phyloP scores from a whole-genome alignment of 2,797 vertebrate species.

The Philypnodon macrostomus region DNA sequence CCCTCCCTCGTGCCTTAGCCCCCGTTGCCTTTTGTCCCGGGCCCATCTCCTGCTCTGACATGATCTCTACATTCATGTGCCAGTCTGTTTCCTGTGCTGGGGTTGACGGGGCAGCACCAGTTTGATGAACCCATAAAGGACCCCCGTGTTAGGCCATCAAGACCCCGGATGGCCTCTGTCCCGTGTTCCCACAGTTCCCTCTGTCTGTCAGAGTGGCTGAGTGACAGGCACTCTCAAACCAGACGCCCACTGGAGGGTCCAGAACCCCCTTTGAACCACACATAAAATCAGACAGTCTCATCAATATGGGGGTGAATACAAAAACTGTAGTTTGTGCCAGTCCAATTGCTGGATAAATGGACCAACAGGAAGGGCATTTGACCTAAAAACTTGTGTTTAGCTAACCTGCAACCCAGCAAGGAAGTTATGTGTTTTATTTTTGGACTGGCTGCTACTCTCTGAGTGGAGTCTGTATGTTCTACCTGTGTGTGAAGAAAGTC shows the following conservation, averaged over 20 bases:
- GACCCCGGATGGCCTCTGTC: constrained; percentile 61
- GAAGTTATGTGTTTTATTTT: too few species aligned
- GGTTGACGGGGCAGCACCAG: constrained; percentile 58
- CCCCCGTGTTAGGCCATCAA: constrained; percentile 57
- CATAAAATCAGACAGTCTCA: constrained; percentile 21
- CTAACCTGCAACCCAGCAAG: too few species aligned
- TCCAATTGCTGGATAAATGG: too few species aligned
- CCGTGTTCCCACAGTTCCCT: constrained; percentile 68
- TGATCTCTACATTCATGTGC: constrained; percentile 76
- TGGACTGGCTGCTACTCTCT: too few species aligned
- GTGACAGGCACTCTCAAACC: constrained; percentile 61
- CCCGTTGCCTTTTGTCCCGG: constrained; percentile 16
- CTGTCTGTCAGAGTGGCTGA: constrained; percentile 66
- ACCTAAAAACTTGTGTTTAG: too few species aligned
- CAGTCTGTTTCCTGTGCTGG: constrained; percentile 61
- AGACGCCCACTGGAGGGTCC: constrained; percentile 2
- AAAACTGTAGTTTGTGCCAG: too few species aligned
- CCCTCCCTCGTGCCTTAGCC: constrained; percentile 12
- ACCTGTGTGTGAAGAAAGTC: too few species aligned
- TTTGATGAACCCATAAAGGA: constrained; percentile 76
- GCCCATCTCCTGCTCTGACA: constrained; percentile 50
- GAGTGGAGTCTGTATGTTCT: too few species aligned
- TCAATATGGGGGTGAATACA: too few species aligned
- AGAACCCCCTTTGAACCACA: constrained; percentile 19
- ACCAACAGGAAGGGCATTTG: too few species aligned